These are phyloP conservation scores for Brachirus orientalis DNA, from an alignment of 2,113 vertebrate genomes.

Conservation along the genomic window DNA sequence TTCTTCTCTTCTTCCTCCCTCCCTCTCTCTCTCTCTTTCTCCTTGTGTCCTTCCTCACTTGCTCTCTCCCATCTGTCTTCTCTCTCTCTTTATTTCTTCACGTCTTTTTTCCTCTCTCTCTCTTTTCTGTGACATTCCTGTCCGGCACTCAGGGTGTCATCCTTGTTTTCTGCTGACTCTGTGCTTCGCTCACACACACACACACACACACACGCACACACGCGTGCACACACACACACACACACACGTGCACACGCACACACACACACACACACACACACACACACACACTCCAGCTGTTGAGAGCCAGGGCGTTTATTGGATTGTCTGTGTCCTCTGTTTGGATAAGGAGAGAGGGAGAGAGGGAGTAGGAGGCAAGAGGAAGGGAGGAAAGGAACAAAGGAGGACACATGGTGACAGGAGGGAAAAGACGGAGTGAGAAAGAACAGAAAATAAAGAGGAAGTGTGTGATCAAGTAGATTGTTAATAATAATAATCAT, in stretches of 20 bases:
- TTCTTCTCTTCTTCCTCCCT: constrained; percentile 42
- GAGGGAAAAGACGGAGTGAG: not conserved
- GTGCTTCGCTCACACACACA: constrained; percentile 45
- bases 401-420: constrained; percentile 9
- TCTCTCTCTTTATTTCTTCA: constrained; percentile 27
- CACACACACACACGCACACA: constrained; percentile 24
- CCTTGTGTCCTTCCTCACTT: constrained; percentile 17
- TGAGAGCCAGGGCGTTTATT: constrained; percentile 70
- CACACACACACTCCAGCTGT: constrained; percentile 74
- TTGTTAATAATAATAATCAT: not conserved
- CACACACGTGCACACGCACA: constrained; percentile 39
- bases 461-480: not conserved
- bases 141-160: constrained; percentile 72
- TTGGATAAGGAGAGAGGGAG: constrained; percentile 68
- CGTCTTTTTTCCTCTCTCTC: constrained; percentile 19
- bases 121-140: constrained; percentile 73
- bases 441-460: not conserved
- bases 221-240: constrained; percentile 52
- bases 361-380: not conserved
- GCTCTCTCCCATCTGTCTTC: constrained; percentile 50
- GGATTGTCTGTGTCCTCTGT: constrained; percentile 79
- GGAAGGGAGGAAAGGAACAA: not conserved
- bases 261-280: constrained; percentile 31
- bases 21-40: constrained; percentile 13
- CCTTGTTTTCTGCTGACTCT: constrained; percentile 74